Conservation (phyloP, 2,797 vertebrate species). For the Pipistrellus pipistrellus region DNA sequence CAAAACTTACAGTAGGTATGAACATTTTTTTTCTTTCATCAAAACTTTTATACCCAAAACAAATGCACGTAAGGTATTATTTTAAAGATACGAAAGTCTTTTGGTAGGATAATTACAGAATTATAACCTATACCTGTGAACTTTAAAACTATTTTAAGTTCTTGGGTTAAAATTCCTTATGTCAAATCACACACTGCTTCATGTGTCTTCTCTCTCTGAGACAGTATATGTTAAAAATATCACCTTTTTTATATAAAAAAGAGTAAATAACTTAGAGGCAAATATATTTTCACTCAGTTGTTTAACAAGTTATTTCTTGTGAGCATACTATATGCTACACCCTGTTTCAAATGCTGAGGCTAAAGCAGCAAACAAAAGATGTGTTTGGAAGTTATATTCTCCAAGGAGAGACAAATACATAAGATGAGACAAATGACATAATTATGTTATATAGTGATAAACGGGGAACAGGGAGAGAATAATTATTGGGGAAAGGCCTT, state of each 20-base stretch:
- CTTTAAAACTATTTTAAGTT: constrained; percentile 21
- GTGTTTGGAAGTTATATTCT: background rate
- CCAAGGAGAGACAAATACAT: background rate
- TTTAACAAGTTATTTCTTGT: background rate
- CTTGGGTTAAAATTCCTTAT: background rate
- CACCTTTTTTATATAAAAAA: constrained; percentile 32
- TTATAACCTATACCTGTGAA: background rate
- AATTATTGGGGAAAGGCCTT: background rate
- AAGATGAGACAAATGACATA: background rate
- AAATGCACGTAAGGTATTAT: background rate
- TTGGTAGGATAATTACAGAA: constrained; percentile 8
- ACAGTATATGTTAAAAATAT: background rate
- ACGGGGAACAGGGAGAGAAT: background rate
- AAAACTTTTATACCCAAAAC: constrained; percentile 19
- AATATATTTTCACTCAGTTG: background rate
- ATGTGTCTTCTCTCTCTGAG: constrained; percentile 8
- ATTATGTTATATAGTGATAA: background rate
- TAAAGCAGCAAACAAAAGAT: constrained; percentile 42
- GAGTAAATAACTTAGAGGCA: background rate
- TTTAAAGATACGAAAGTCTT: background rate
- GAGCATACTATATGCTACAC: background rate
- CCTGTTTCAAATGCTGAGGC: background rate
- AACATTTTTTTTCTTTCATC: constrained; percentile 53
- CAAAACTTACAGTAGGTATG: constrained; percentile 97
- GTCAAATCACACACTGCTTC: background rate